Evolutionary conservation across 2,797 vertebrate genomes (phyloP), one percentile per base, ranked within the genome.

Genomic region (Ficedula albicollis): DNA sequence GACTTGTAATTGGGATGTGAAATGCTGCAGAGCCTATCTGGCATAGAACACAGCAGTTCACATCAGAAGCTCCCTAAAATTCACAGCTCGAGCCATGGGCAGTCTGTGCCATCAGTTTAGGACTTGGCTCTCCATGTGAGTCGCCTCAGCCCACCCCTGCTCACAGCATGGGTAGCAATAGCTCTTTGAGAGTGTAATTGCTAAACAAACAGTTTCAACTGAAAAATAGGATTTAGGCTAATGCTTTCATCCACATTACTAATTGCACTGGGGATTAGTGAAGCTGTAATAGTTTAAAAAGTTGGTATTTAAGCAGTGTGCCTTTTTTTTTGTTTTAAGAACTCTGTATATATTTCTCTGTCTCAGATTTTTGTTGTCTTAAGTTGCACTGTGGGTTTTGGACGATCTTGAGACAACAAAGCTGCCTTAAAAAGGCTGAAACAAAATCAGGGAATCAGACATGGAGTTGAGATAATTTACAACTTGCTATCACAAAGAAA

Each of bases 221-320:
- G 68, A 55, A 90, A 95, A 94, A 83, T 77, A 56, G 44, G 81
- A 23, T 96, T 95, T 82, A 76, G 56, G 56, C 63, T 86, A 68
- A 89, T 83, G 84, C 70, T 89, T 80, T 87, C 59, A 52, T 58
- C 30, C 10, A 1, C 5, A 32, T 66, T 85, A 25, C 34, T 89
- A 46, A 67, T 91, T 87, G 67, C 29, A 16, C 36, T 30, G 67
- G 69, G 68, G 51, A 80, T 84, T 69, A 89, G 63, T 34, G 43
- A 76, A 59, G 48, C 26, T 56, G 7, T 32, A 69, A 8, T 27
- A 67, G 44, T 70, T 84, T 17, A 3, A 41, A 39, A 82, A 80
- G 23, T 34, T 63, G 34, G 7, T 56, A 23, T 76, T 89, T 60
- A 52, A 55, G 23, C 52, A 63, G 13, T 10, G 15, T 83, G 36